These are phyloP conservation scores for Vollenhovia emeryi DNA, from an alignment of 1,140 invertebrate genomes.

Conservation along the genomic window DNA sequence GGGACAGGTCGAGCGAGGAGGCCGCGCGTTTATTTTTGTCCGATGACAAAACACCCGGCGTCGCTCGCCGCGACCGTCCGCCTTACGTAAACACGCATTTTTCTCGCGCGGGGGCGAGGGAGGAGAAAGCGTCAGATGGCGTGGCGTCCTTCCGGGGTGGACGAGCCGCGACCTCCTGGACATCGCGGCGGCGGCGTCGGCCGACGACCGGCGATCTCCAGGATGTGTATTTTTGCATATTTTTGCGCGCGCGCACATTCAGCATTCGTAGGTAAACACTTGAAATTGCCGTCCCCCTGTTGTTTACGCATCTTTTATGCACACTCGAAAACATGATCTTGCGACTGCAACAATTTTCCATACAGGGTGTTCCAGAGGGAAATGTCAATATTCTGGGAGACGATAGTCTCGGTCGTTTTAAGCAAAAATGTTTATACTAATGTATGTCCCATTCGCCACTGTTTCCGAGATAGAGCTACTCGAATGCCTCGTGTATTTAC, in stretches of 20 bases:
- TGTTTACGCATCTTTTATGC: not conserved
- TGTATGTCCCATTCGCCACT: too few species aligned
- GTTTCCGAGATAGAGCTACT: too few species aligned
- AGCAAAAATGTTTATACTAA: too few species aligned
- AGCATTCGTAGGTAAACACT: not conserved
- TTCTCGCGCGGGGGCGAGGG: not conserved
- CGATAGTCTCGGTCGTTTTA: too few species aligned
- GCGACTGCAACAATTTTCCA: too few species aligned
- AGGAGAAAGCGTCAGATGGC: conserved; percentile 16
- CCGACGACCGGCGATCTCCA: too few species aligned
- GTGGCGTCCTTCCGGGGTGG: conserved; percentile 24
- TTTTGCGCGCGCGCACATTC: too few species aligned
- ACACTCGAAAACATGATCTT: too few species aligned
- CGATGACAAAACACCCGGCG: not conserved
- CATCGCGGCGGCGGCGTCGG: not conserved
- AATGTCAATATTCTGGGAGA: too few species aligned
- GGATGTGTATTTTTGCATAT: not conserved
- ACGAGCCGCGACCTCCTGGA: not conserved
- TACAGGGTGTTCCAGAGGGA: too few species aligned
- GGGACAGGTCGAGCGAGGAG: not conserved
- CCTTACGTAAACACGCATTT: not conserved
- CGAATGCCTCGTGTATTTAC: too few species aligned
- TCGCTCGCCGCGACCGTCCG: not conserved
- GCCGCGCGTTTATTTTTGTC: not conserved
- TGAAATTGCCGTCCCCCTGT: not conserved